Base-by-base conservation (phyloP, 1,140 invertebrate species). In the Eriocheir sinensis region DNA sequence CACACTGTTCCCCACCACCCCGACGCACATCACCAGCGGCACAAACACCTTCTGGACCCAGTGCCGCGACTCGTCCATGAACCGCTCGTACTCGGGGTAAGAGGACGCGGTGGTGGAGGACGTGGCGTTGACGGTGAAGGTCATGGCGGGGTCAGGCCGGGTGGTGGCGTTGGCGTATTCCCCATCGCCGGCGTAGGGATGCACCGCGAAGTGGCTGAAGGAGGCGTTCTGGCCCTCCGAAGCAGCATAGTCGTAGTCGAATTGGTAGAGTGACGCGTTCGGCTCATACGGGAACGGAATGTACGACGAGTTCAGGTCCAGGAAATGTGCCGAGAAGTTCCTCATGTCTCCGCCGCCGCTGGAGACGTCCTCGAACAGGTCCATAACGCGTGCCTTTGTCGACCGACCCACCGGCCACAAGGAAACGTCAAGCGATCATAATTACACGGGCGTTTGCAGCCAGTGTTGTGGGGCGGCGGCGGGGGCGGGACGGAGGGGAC, bases 1-100 rank as follows among this genome's bases (percentile, higher is more conserved):
- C 53, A 98, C 96, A 53, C 97, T 97, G 96, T 98, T 98, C 44
- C 98, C 98, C 93, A 98, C 96, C 72, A 98, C 97, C 89, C 98
- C 98, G 92, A 98, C 97, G 94, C 97, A 96, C 95, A 98, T 97
- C 89, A 98, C 97, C 44, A 98, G 97, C n/a, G 98, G 98, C 89
- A 98, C 97, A 48, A 98, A 96, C 34, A 98, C 97, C 93, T 97
- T 96, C 96, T 98, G 98, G 86, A 98, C 97, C 97, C 97, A 97
- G 96, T 97, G 97, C 41, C 97, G 96, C n/a, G 97, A 96, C 17
- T 92, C 96, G 91, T 96, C 96, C 89, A 96, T 91, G 93, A 94
- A 94, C 32, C 60, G 40, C 89, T 91, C 93, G 88, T 93, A 91
- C 36, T 32, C 15, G 8, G 89, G 34, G 40, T 80, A 81, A 30